Evolutionary conservation across 2,888 invertebrate species (phyloP).

Genomic region (Gibbula magus): DNA sequence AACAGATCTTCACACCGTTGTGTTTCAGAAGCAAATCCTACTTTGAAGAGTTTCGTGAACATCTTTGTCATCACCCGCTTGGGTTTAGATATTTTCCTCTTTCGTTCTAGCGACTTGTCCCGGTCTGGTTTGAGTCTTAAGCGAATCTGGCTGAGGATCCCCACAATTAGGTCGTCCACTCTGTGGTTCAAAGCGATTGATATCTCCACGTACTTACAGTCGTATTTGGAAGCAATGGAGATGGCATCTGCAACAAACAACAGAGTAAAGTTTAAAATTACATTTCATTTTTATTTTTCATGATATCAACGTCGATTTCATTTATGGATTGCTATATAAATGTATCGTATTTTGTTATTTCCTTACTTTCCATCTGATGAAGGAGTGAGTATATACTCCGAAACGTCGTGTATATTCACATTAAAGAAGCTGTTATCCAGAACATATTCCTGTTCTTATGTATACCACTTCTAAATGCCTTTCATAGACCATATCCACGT

Average conservation of each 20-base stretch:
- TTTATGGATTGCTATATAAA: background rate
- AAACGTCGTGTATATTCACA: no score
- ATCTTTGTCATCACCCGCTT: background rate
- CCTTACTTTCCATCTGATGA: no score
- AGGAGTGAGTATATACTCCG: no score
- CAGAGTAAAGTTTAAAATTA: background rate
- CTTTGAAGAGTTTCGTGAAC: constrained; percentile 33
- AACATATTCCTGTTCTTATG: no score
- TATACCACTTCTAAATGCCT: no score
- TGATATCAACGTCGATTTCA: no score
- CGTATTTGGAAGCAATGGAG: constrained; percentile 75
- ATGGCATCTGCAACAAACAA: constrained; percentile 55
- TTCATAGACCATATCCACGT: no score
- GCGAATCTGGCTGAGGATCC: constrained; percentile 91
- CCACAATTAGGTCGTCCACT: constrained; percentile 94
- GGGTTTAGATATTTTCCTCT: constrained; percentile 20
- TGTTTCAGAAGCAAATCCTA: background rate
- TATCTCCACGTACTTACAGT: constrained; percentile 94
- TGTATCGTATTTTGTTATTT: no score
- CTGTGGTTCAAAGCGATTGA: constrained; percentile 97
- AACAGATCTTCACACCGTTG: background rate
- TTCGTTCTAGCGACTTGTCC: constrained; percentile 1
- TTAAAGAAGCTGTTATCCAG: no score
- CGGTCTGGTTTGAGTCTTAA: constrained; percentile 78
- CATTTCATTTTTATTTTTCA: background rate